Evolutionary conservation across 1,140 invertebrate genomes (phyloP), one percentile per base, ranked within the genome.

Genomic region (Eurytemora carolleeae): DNA sequence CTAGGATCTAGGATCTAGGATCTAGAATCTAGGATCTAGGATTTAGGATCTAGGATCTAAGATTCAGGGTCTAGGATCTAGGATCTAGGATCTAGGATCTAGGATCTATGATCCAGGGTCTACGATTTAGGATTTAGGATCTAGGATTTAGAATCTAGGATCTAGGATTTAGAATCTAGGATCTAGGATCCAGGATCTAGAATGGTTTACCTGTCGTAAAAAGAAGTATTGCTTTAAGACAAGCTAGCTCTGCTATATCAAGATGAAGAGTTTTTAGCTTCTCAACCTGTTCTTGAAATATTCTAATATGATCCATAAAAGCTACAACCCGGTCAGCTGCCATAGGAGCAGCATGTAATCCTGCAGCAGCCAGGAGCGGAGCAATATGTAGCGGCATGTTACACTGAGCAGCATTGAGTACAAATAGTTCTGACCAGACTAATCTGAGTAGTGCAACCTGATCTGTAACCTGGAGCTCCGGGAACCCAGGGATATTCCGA

Each of bases 241-340:
- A 97, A 75, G 87, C 92, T 77, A 97, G 97, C 75, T 98, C 94
- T 54, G 93, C 92, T 2, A 89, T 88, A 75, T 98, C 94, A 58
- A 97, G 89, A 73, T 96, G 92, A 54, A 97, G 82, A n/a, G 86
- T 86, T 77, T 95, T 96, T 69, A 98, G 79, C 74, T 96, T 96
- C 76, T 98, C 94, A 72, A 97, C 90, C 78, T 97, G 92, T 74
- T 96, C 91, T 71, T 80, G 77, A 78, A 97, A 96, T 78, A 96
- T 95, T 70, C 92, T 79, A 72, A 97, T 96, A 76, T 96, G 90
- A 75, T 97, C 92, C 93, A 96, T 96, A 75, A 96, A 96, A 66
- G 91, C 90, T 59, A 96, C 90, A 55, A 97, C 92, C 53, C 90
- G 79, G 74, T 97, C 92, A 15, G 92, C 90, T 20, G 91, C 89